phyloP scores from a whole-genome alignment of 2,113 vertebrate species.

The Chascanopsetta lugubris region DNA sequence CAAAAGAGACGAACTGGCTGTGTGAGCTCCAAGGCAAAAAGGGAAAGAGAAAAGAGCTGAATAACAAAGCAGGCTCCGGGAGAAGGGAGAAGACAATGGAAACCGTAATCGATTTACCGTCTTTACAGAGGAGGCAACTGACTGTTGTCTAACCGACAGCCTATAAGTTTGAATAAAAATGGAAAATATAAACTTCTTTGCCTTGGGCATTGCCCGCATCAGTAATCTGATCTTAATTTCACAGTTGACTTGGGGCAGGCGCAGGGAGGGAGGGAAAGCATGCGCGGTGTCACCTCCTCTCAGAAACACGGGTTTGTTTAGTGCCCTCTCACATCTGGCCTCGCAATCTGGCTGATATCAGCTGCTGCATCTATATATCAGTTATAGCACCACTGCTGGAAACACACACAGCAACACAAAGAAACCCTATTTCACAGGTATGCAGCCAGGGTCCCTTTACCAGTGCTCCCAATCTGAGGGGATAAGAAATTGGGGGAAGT shows the following conservation, averaged over 20 bases:
- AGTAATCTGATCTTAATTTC: conserved; percentile 76
- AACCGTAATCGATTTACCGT: conserved; percentile 71
- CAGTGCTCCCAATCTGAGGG: conserved; percentile 3
- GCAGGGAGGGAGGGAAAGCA: conserved; percentile 44
- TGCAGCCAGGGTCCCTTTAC: conserved; percentile 22
- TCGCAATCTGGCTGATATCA: conserved; percentile 74
- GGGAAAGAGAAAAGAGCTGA: conserved; percentile 29
- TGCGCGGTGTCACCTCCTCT: conserved; percentile 60
- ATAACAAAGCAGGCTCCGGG: conserved; percentile 56
- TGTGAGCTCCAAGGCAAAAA: conserved; percentile 48
- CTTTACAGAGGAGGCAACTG: conserved; percentile 52
- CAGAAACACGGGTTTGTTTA: conserved; percentile 59
- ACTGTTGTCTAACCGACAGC: conserved; percentile 58
- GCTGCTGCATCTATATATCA: conserved; percentile 68
- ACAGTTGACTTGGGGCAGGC: conserved; percentile 74
- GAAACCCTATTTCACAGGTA: conserved; percentile 58
- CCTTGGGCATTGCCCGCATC: conserved; percentile 54
- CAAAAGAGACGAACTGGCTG: conserved; percentile 50
- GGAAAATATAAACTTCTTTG: conserved; percentile 54
- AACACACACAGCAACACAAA: conserved; percentile 36
- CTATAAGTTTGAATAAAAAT: conserved; percentile 64
- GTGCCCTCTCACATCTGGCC: conserved; percentile 74
- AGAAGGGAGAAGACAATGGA: conserved; percentile 52
- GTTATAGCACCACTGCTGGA: conserved; percentile 40
- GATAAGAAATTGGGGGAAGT: conserved; percentile 17